Evolutionary conservation across 2,888 invertebrate species (phyloP).

Genomic region (Selenia dentaria): DNA sequence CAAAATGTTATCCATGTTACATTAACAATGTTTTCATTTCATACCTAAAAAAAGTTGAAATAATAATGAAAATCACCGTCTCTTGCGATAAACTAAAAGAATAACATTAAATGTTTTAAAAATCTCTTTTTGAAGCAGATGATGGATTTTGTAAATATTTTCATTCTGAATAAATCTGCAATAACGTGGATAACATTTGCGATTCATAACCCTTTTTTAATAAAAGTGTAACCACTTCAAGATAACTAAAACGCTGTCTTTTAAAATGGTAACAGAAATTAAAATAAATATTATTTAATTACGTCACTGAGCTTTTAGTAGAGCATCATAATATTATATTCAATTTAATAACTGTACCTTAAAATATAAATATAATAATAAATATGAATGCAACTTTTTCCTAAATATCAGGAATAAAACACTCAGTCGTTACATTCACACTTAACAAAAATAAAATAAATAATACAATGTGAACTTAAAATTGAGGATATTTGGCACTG

Average conservation of each 20-base stretch:
- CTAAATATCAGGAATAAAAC: constrained; percentile 84
- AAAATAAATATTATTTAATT: constrained; percentile 48
- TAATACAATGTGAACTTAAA: constrained; percentile 76
- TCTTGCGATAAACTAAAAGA: not conserved
- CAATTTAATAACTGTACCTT: constrained; percentile 67
- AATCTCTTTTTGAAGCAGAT: not conserved
- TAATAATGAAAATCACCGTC: no score
- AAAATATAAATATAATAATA: constrained; percentile 79
- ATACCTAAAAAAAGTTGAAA: not conserved
- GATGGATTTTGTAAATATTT: constrained; percentile 3
- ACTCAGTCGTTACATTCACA: constrained; percentile 83
- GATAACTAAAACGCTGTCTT: constrained; percentile 75
- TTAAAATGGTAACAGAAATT: constrained; percentile 60
- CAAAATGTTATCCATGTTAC: constrained; percentile 38
- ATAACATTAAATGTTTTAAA: constrained; percentile 1
- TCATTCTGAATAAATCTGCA: constrained; percentile 5
- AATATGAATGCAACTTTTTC: constrained; percentile 83
- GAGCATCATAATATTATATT: constrained; percentile 67
- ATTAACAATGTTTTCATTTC: no score
- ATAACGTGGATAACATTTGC: constrained; percentile 25
- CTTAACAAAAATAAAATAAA: constrained; percentile 68
- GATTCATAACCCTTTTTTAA: constrained; percentile 31
- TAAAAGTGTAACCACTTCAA: constrained; percentile 53
- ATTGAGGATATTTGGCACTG: constrained; percentile 84
- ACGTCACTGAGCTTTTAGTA: constrained; percentile 79